A percentile compares a stretch with the other conserved stretches of the same genome.
These are phyloP conservation scores for Eulemur macaco DNA, from an alignment of 2,113 vertebrate genomes.

Conservation along the genomic window DNA sequence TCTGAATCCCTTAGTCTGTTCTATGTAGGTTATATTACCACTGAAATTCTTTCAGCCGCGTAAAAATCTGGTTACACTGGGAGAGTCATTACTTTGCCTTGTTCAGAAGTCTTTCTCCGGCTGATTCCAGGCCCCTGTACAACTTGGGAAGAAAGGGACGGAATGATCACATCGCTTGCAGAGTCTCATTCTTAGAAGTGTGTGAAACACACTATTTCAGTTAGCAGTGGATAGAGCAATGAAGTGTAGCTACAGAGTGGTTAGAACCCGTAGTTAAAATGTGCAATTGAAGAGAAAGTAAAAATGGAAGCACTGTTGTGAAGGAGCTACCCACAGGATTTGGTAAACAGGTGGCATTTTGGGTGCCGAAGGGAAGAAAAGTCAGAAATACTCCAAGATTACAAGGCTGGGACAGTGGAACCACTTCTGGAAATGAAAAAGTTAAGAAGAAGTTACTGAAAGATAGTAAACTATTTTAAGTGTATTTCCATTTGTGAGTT, in stretches of 20 bases:
- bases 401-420: not conserved
- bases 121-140: not conserved
- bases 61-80: not conserved
- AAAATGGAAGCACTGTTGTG: too few relatives aligned
- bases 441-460: not conserved
- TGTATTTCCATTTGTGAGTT: slow-evolving; percentile 63
- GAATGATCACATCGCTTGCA: too few relatives aligned
- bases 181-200: not conserved
- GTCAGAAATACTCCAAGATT: not conserved
- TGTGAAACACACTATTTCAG: not conserved
- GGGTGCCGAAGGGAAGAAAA: not conserved
- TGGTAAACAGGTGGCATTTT: not conserved
- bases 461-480: slow-evolving; percentile 52
- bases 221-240: not conserved
- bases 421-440: not conserved
- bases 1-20: too few relatives aligned
- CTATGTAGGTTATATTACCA: fast-evolving
- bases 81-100: not conserved
- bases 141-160: not conserved
- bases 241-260: too few relatives aligned
- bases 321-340: too few relatives aligned
- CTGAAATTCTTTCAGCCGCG: not conserved
- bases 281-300: not conserved
- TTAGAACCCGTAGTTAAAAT: too few relatives aligned
- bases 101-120: not conserved